Base-by-base conservation (phyloP, 2,113 vertebrate genomes). In the Forbesichthys papilliferus region DNA sequence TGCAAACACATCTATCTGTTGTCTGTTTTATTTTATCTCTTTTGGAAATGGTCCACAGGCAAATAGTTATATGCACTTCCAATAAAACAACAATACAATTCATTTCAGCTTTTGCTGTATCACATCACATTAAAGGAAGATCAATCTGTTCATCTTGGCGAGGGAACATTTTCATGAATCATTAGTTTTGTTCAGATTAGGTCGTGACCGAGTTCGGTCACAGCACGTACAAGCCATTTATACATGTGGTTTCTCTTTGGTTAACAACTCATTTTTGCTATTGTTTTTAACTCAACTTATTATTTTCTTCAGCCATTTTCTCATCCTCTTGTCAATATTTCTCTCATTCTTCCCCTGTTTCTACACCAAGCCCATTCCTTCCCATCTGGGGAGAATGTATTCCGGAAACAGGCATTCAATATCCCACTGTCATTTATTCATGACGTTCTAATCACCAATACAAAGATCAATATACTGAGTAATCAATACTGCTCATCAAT, bases 361-460 rank as follows among this genome's bases (percentile, higher is more conserved):
- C 11, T 27, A 0, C 14, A 48, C 34, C 48, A 9, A 11, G 49
- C 11, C 51, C 52, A 9, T 10, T 42, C 18, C 52, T 13, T 51
- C 48, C 53, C 36, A 49, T 82, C 68, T 64, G 9, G 36, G 57
- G 68, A 77, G 66, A 67, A 73, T 87, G 80, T 68, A 59, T 82
- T 73, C 53, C 67, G 51, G 11, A 16, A 34, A 73, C 61, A 77
- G 67, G 48, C 5, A 16, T 46, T 88, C 86, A 51, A 87, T 88
- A 82, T 27, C 20, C 10, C 59, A 48, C 81, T 82, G 85, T 84
- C 85, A 82, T 80, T 87, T 83, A 87, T 86, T 87, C 79, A 87
- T 80, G 74, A 83, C 61, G 47, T 78, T 36, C 86, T 82, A 86
- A 88, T 88, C 86, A 84, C 79, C 86, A 81, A 87, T 87, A 85